phyloP scores from a whole-genome alignment of 2,113 vertebrate genomes.

The Hyla sarda region DNA sequence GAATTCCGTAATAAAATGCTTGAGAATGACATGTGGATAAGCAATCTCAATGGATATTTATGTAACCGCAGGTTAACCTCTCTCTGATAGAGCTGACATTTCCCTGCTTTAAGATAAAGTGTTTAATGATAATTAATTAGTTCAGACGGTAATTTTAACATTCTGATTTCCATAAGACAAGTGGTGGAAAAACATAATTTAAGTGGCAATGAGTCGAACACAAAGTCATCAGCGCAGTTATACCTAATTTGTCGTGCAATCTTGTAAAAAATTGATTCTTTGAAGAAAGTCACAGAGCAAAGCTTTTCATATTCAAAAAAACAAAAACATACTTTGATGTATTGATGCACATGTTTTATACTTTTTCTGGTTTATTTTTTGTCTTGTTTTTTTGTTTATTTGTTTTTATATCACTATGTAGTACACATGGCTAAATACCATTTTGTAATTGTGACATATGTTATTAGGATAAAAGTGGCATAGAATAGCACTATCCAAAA shows the following conservation, averaged over 20 bases:
- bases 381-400: too few relatives aligned
- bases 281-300: too few relatives aligned
- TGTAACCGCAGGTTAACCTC: conserved; percentile 1
- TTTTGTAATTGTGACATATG: too few relatives aligned
- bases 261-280: neutral
- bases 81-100: neutral
- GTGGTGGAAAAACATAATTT: neutral
- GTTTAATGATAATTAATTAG: neutral
- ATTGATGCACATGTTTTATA: too few relatives aligned
- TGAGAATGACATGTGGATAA: neutral
- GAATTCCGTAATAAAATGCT: neutral
- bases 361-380: too few relatives aligned
- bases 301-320: too few relatives aligned
- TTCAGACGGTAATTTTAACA: neutral
- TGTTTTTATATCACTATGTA: too few relatives aligned
- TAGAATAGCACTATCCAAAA: too few relatives aligned
- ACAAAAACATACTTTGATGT: too few relatives aligned
- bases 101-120: neutral
- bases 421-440: too few relatives aligned
- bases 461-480: too few relatives aligned
- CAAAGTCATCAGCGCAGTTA: neutral
- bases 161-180: neutral
- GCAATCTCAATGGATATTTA: conserved; percentile 1
- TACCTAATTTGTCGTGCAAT: neutral
- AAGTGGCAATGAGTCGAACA: neutral